Percentiles rank a stretch among this genome's conserved stretches.
Evolutionary conservation across 2,888 invertebrate species (phyloP).

Genomic region (Agrochola litura): DNA sequence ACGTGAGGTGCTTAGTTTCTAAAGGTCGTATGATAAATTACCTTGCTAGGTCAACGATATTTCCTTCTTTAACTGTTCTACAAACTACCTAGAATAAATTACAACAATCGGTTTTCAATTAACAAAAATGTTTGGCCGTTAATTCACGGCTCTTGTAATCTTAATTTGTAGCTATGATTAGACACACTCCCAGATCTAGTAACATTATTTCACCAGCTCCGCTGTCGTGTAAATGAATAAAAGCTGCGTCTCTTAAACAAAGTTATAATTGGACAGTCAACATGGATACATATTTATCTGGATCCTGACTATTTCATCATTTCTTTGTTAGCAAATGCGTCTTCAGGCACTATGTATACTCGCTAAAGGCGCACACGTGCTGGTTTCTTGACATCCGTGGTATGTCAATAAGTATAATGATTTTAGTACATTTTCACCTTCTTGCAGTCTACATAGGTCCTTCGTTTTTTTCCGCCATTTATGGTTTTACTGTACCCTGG

Average conservation of each 20-base stretch:
- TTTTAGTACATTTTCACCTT: conserved; percentile 27
- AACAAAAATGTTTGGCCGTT: background rate
- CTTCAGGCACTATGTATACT: conserved; percentile 15
- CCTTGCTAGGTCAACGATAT: background rate
- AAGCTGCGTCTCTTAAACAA: background rate
- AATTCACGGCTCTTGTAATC: background rate
- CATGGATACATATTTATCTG: conserved; percentile 66
- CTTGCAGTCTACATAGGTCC: background rate
- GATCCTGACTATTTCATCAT: conserved; percentile 60
- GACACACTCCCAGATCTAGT: background rate
- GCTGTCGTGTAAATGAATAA: too few relatives aligned
- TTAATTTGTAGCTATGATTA: background rate
- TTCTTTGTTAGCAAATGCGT: background rate
- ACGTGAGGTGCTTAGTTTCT: conserved; percentile 2
- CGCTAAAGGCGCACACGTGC: background rate
- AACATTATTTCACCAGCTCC: background rate
- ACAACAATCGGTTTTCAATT: background rate
- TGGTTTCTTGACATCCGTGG: background rate
- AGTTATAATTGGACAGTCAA: conserved; percentile 50
- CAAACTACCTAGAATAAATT: background rate
- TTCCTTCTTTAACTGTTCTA: background rate
- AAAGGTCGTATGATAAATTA: background rate
- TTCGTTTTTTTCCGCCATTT: background rate
- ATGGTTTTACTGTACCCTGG: conserved; percentile 20
- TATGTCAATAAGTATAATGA: conserved; percentile 27